Base-by-base conservation (phyloP, 2,888 invertebrate species). In the Eretmocerus hayati region DNA sequence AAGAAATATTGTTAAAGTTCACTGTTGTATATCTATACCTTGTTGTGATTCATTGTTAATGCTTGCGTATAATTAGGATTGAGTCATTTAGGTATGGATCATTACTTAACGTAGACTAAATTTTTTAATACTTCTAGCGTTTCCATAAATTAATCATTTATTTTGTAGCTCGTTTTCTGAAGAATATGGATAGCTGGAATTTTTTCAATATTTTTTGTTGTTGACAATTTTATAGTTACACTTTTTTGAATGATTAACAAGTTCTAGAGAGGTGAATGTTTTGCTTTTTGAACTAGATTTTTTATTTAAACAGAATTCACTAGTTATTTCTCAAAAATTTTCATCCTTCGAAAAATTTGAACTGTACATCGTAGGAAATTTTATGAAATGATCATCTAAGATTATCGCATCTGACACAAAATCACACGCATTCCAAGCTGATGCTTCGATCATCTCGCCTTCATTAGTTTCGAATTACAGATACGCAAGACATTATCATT, bases 1-100 rank as follows among this genome's bases (percentile, higher is more conserved):
- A 49, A 46, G 63, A 66, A 58, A 66, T 65, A 60, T 62, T 61
- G 62, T 64, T 65, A 57, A 65, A 61, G 65, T 63, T 60, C 61
- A 67, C 62, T 65, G 68, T 70, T 69, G 65, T 66, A 69, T 71
- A 70, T 68, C n/a, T n/a, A 69, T 70, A 71, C 69, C 66, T 71
- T 70, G 71, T 71, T 71, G 69, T 71, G 66, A 70, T 71, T 71
- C 71, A 71, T 71, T 71, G 71, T 71, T 70, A 71, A 71, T 71
- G 71, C 71, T 71, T 71, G 71, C 71, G 68, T 71, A 68, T 71
- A 70, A 65, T 70, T 71, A 71, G 71, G 71, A 71, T 69, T 70
- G 70, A 71, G 70, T 71, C 71, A 71, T 69, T 71, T 71, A 71
- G 71, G 71, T 71, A 71, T 71, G 71, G 68, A 71, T 66, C 68